Evolutionary conservation across 2,113 vertebrate genomes (phyloP).

Genomic region (Grantiella picta): DNA sequence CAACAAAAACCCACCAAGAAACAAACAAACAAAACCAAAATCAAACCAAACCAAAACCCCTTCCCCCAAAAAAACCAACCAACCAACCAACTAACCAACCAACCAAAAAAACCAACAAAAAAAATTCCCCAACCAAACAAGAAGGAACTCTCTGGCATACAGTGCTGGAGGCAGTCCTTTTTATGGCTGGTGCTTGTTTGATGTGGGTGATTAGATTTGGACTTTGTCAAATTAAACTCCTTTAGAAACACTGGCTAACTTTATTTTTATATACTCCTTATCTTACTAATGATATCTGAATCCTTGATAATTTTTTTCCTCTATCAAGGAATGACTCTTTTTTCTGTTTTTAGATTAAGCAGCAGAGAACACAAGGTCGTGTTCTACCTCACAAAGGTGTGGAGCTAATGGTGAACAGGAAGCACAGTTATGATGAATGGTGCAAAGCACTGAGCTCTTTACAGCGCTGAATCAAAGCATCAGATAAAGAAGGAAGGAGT

Average conservation of each 20-base stretch:
- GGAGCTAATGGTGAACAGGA: neutral
- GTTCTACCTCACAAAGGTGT: neutral
- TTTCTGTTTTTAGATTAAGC: neutral
- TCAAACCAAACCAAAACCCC: too few species aligned
- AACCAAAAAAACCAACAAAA: neutral
- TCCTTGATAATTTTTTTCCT: neutral
- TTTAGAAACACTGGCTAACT: neutral
- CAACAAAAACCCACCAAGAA: too few species aligned
- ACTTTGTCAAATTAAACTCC: constrained; percentile 30
- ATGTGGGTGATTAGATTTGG: constrained; percentile 8
- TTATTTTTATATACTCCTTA: constrained; percentile 37
- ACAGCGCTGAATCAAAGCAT: neutral
- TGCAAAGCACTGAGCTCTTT: neutral
- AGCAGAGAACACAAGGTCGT: neutral
- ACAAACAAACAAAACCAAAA: too few species aligned
- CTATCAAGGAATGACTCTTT: neutral
- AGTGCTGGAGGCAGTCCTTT: neutral
- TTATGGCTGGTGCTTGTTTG: neutral
- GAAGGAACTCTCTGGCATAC: neutral
- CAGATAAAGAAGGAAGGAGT: constrained; percentile 41
- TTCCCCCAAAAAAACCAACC: too few species aligned
- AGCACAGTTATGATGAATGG: neutral
- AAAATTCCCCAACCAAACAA: too few species aligned
- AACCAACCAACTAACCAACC: too few species aligned
- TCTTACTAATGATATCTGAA: constrained; percentile 14